Evolutionary conservation across 1,140 invertebrate genomes (phyloP).

Genomic region (Lordiphosa collinella): DNA sequence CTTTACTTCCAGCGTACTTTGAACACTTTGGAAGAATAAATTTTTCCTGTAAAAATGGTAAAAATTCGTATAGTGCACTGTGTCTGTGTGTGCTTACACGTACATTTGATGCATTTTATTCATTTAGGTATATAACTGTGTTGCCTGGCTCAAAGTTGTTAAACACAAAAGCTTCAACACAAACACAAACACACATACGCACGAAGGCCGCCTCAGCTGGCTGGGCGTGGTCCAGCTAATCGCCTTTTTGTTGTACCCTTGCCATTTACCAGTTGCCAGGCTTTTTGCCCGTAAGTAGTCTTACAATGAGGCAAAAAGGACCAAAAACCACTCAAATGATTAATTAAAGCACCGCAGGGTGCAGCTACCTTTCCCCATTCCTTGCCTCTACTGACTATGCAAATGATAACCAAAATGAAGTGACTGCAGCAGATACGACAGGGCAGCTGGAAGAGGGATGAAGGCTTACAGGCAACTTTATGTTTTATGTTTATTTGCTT

Average conservation of each 20-base stretch:
- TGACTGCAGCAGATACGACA: conserved; percentile 36
- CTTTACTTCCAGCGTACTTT: too few relatives aligned
- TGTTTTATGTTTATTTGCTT: conserved; percentile 64
- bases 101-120: conserved; percentile 50
- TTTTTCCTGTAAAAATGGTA: too few relatives aligned
- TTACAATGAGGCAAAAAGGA: conserved; percentile 19
- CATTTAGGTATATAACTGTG: conserved; percentile 58
- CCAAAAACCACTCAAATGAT: conserved; percentile 60
- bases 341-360: conserved; percentile 69
- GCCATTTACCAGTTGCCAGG: conserved; percentile 16
- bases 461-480: conserved; percentile 4
- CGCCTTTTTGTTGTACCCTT: conserved; percentile 49
- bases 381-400: conserved; percentile 40
- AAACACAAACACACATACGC: conserved; percentile 18
- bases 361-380: conserved; percentile 9
- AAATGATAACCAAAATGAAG: conserved; percentile 72
- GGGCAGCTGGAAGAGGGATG: neutral
- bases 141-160: conserved; percentile 47
- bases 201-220: neutral
- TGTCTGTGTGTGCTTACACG: conserved; percentile 36
- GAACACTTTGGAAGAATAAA: too few relatives aligned
- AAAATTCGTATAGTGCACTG: too few relatives aligned
- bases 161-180: conserved; percentile 30
- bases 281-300: conserved; percentile 56
- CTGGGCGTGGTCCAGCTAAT: conserved; percentile 59